Base-by-base conservation (phyloP, 2,888 invertebrate genomes). In the Vanessa cardui region DNA sequence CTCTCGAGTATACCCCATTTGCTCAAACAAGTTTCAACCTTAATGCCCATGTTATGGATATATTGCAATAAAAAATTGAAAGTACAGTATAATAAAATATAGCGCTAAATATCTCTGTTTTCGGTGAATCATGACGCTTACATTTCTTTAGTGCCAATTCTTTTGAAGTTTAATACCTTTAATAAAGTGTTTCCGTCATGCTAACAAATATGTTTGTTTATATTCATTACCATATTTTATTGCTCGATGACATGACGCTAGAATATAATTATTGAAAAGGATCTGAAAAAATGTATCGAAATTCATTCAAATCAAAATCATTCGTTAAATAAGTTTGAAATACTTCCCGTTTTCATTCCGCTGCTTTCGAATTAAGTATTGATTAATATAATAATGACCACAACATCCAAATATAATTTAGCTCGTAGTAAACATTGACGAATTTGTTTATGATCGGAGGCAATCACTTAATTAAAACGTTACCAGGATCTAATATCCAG, bases 401-500 rank as follows among this genome's bases (percentile, higher is more conserved):
- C 68, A 64, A 62, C 52, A 64, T 47, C 46, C 59, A 67, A 71
- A 69, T 69, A 71, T 67, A 67, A 67, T 70, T 70, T 69, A 58
- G 64, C 46, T 74, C 59, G 46, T 58, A 58, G 56, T 54, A 72
- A 72, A 72, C 70, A 72, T 45, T 47, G 21, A 62, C 21, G 62
- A 72, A 72, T 72, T 72, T 72, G 70, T 72, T 70, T 72, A 68
- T 72, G 72, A 72, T 70, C 70, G 59, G 62, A 68, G 60, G 58
- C 70, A 72, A 70, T 72, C 72, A 70, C 74, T 75, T 80, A 84
- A 84, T 80, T 80, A 80, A 84, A 82, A 79, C 76, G 76, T 78
- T 78, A 76, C 76, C 76, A 76, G 77, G 77, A 81, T 80, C 80
- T 83, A 80, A 83, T 78, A 76, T 77, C 77, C 75, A 69, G 77